Percentiles rank a stretch among this genome's conserved stretches.
phyloP scores from a whole-genome alignment of 2,888 invertebrate species.

The Scaptomyza reducta region DNA sequence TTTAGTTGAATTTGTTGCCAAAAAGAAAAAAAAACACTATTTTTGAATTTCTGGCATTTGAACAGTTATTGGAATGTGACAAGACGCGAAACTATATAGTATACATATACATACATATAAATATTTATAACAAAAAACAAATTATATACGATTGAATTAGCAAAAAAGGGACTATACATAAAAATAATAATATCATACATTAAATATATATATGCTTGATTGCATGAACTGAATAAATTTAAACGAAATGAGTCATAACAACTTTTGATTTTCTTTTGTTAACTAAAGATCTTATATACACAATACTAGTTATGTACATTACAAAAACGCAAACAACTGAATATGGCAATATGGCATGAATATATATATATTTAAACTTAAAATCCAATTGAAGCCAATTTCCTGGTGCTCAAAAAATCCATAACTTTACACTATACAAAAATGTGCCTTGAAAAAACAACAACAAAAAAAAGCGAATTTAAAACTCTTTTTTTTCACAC shows the following conservation, averaged over 20 bases:
- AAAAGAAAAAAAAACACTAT: conserved; percentile 45
- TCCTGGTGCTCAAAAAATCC: conserved; percentile 66
- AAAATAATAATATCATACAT: conserved; percentile 44
- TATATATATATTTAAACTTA: conserved; percentile 30
- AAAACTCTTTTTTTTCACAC: conserved; percentile 23
- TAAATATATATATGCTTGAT: conserved; percentile 59
- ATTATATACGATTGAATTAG: conserved; percentile 39
- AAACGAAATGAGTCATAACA: conserved; percentile 59
- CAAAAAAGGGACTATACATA: conserved; percentile 46
- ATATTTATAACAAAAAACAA: conserved; percentile 48
- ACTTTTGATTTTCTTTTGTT: conserved; percentile 52
- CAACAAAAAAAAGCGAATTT: conserved; percentile 59
- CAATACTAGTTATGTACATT: conserved; percentile 39
- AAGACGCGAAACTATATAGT: conserved; percentile 28
- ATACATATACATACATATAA: conserved; percentile 22
- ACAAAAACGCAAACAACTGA: conserved; percentile 1
- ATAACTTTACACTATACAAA: conserved; percentile 15
- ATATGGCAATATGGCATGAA: conserved; percentile 27
- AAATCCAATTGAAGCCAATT: conserved; percentile 61
- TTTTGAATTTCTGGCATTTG: conserved; percentile 18
- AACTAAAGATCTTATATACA: conserved; percentile 56
- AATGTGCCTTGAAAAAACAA: conserved; percentile 30
- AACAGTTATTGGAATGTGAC: conserved; percentile 40
- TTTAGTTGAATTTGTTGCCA: conserved; percentile 61
- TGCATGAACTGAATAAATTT: conserved; percentile 78